phyloP scores from a whole-genome alignment of 2,113 vertebrate genomes.

The Mormoops blainvillei region DNA sequence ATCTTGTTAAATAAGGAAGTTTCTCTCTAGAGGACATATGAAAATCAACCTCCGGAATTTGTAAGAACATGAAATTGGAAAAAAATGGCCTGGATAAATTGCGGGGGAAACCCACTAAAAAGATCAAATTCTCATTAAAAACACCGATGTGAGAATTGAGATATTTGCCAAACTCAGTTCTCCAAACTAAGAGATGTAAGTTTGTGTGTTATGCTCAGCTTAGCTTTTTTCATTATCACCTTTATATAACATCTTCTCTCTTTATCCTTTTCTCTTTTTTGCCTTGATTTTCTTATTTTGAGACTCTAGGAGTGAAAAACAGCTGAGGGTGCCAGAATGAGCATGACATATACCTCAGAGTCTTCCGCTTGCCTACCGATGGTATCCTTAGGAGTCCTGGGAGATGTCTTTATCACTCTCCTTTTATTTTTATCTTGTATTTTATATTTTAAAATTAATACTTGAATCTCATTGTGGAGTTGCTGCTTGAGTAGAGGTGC shows the following conservation, averaged over 20 bases:
- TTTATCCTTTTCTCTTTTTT: neutral
- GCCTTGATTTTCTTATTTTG: neutral
- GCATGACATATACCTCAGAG: neutral
- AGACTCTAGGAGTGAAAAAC: neutral
- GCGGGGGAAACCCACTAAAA: neutral
- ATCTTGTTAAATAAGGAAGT: neutral
- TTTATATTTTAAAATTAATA: neutral
- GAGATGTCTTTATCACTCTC: neutral
- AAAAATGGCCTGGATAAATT: neutral
- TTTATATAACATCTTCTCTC: neutral
- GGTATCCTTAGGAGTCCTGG: neutral
- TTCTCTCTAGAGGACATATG: neutral
- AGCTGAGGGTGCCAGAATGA: neutral
- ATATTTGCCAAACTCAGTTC: neutral
- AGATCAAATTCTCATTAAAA: neutral
- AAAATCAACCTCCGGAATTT: neutral
- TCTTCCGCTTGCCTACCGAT: neutral
- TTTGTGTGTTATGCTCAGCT: neutral
- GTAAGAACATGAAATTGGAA: neutral
- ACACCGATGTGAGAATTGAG: neutral
- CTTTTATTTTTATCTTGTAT: neutral
- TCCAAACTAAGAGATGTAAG: neutral
- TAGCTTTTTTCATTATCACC: neutral
- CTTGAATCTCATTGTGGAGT: neutral
- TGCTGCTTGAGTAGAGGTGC: neutral